These are phyloP conservation scores for Allobates femoralis DNA, from an alignment of 2,797 vertebrate genomes.

Conservation along the genomic window DNA sequence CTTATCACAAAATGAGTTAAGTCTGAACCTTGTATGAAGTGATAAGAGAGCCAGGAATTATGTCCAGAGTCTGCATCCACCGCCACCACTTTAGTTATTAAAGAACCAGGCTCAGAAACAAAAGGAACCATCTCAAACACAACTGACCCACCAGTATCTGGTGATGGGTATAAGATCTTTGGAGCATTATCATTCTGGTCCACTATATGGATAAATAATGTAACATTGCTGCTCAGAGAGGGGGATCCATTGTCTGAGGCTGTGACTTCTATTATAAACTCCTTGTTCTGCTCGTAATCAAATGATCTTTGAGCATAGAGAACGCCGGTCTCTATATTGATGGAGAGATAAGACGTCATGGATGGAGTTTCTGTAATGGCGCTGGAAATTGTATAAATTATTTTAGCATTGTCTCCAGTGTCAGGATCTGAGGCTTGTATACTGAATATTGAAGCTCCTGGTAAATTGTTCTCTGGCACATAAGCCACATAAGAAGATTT, in stretches of 20 bases:
- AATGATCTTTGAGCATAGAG: constrained; percentile 36
- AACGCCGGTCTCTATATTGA: constrained; percentile 31
- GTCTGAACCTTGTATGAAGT: constrained; percentile 6
- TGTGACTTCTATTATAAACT: constrained; percentile 24
- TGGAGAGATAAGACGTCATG: constrained; percentile 80
- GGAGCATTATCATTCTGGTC: constrained; percentile 46
- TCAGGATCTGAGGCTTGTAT: constrained; percentile 89
- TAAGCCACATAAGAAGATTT: constrained; percentile 89
- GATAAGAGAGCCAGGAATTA: constrained; percentile 30
- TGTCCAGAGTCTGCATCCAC: constrained; percentile 41
- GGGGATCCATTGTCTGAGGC: constrained; percentile 41
- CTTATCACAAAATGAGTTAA: constrained; percentile 8
- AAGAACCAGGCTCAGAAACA: constrained; percentile 13
- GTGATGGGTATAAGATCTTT: constrained; percentile 26
- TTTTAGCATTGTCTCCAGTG: constrained; percentile 82
- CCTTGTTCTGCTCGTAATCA: constrained; percentile 42
- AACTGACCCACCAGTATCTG: not conserved
- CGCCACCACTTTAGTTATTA: constrained; percentile 46
- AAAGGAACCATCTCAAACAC: constrained; percentile 36
- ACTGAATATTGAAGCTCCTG: constrained; percentile 82
- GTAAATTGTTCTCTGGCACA: constrained; percentile 87
- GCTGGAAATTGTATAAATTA: constrained; percentile 83
- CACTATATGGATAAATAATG: not conserved
- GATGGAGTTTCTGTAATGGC: constrained; percentile 79
- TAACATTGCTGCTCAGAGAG: constrained; percentile 13